Evolutionary conservation across 1,140 invertebrate species (phyloP).

Genomic region (Paraescarpia echinospica): DNA sequence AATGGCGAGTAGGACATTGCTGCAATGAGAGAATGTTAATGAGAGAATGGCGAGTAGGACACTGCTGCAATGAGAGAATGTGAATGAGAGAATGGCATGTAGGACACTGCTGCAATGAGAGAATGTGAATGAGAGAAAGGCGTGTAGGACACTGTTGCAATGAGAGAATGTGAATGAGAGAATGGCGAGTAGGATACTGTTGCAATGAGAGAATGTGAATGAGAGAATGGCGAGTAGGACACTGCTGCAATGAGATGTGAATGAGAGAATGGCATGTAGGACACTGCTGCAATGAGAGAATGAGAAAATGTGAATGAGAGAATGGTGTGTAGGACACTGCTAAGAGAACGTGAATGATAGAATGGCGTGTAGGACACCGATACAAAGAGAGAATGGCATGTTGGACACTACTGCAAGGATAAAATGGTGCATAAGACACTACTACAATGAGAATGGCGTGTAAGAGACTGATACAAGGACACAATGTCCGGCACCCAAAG

Average conservation of each 20-base stretch:
- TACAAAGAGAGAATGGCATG: slow-evolving; percentile 79
- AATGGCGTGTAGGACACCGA: slow-evolving; percentile 94
- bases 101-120: background rate
- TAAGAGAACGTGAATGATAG: slow-evolving; percentile 61
- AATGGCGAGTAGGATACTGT: background rate
- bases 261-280: slow-evolving; percentile 85
- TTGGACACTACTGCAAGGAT: slow-evolving; percentile 81
- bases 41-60: slow-evolving; percentile 71
- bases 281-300: slow-evolving; percentile 77
- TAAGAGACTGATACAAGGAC: slow-evolving; percentile 81
- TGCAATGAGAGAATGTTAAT: too few relatives aligned
- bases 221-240: background rate
- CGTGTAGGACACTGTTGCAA: background rate
- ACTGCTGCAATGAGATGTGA: background rate
- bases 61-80: slow-evolving; percentile 68
- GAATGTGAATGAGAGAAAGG: background rate
- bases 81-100: background rate
- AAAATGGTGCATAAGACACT: too few relatives aligned
- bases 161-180: background rate
- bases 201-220: background rate
- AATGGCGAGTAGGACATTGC: slow-evolving; percentile 76
- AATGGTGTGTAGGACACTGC: slow-evolving; percentile 93
- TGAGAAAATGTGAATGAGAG: too few relatives aligned
- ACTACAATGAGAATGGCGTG: too few relatives aligned
- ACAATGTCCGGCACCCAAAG: too few relatives aligned